Evolutionary conservation across 1,140 invertebrate species (phyloP), one percentile per base, ranked within the genome.

Genomic region (Nylanderia fulva): DNA sequence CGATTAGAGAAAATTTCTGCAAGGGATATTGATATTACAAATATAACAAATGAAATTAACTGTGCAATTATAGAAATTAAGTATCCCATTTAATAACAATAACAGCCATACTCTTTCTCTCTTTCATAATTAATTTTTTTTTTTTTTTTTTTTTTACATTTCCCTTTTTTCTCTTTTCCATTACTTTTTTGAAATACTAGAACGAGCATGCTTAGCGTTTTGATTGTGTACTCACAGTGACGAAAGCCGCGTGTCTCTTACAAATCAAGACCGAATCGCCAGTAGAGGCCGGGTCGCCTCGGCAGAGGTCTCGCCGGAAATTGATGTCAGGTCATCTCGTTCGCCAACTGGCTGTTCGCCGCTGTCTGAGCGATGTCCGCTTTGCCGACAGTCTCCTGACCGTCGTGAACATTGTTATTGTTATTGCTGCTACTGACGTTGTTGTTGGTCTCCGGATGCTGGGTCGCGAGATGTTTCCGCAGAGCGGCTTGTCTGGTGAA

Each of bases 401-500:
- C 64, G 0, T 89, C 87, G 52, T 74, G 18, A 1, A 8, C 33
- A 6, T 77, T 52, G 27, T 74, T 86, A 64, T 84, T 87, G 27
- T 90, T 91, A 11, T 85, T 87, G 45, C 64, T 84, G 61, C 69
- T 90, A 33, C 75, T 85, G 54, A 88, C 90, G 8, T 86, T 90
- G 39, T 88, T 84, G 18, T 86, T 88, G 0, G 75, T 56, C n/a
- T 93, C 92, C 0, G 91, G 90, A 83, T 95, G 93, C 69, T 98
- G 97, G 0, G 95, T 95, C 6, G 96, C 92, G 63, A 97, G 92
- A 91, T 98, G 98, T 93, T 98, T 99, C 84, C 97, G 96, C 0
- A 98, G 94, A 61, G 98, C 98, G 0, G 98, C 97, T 80, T 98
- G 96, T 68, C 97, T 95, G 74, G 97, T 95, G 93, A 99, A 99